These are phyloP conservation scores for Phania funesta DNA, from an alignment of 2,888 invertebrate species.

Conservation along the genomic window DNA sequence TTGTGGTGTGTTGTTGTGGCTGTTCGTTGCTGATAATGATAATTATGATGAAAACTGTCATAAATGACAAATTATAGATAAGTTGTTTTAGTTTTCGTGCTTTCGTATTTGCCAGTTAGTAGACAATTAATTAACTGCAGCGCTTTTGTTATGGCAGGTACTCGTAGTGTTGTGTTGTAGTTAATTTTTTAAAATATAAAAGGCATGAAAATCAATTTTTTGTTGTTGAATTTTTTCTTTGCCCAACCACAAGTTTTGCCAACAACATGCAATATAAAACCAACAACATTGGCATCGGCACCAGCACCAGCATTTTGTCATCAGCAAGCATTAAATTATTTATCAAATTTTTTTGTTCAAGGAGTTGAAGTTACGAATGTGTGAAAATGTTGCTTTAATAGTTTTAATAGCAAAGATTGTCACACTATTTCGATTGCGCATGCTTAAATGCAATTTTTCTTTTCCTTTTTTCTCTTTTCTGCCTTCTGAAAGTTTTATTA, in stretches of 20 bases:
- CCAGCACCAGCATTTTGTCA: conserved; percentile 24
- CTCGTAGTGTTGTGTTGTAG: conserved; percentile 11
- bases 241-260: conserved; percentile 25
- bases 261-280: neutral
- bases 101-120: conserved; percentile 44
- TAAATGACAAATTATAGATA: conserved; percentile 63
- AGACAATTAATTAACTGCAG: conserved; percentile 55
- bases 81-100: conserved; percentile 29
- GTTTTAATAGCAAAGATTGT: conserved; percentile 34
- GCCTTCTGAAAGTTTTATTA: conserved; percentile 19
- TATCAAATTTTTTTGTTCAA: neutral
- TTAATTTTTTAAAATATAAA: conserved; percentile 43
- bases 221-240: conserved; percentile 18
- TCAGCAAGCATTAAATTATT: conserved; percentile 12
- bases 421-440: conserved; percentile 51
- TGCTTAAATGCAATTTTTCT: conserved; percentile 41
- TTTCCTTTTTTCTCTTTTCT: neutral
- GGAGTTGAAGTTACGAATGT: conserved; percentile 43
- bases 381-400: conserved; percentile 42
- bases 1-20: neutral
- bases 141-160: conserved; percentile 46
- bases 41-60: conserved; percentile 64
- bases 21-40: conserved; percentile 33
- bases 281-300: conserved; percentile 11
- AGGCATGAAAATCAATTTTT: conserved; percentile 23